Evolutionary conservation across 2,888 invertebrate genomes (phyloP).

Genomic region (Neoitamus cyanurus): DNA sequence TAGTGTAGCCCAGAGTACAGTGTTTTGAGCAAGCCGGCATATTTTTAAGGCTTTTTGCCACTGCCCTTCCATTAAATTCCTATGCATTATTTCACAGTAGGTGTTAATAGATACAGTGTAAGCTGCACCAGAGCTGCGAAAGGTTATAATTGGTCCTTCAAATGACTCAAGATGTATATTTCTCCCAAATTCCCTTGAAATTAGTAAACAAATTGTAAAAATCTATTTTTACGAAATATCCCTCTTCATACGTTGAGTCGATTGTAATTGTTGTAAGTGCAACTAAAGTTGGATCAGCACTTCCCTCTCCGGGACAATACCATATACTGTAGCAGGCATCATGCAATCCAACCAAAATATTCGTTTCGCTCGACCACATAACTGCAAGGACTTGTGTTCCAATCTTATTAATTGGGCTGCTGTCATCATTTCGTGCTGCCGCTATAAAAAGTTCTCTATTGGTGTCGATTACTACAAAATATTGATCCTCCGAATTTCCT

Average conservation of each 20-base stretch:
- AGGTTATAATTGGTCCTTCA: slow-evolving; percentile 83
- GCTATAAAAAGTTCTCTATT: slow-evolving; percentile 89
- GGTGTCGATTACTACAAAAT: slow-evolving; percentile 87
- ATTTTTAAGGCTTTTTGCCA: slow-evolving; percentile 89
- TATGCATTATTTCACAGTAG: slow-evolving; percentile 70
- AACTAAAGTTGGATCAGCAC: slow-evolving; percentile 77
- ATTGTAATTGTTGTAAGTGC: slow-evolving; percentile 70
- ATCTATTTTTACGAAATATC: background rate
- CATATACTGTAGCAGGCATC: slow-evolving; percentile 84
- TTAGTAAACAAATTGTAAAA: no score
- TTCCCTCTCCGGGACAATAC: slow-evolving; percentile 81
- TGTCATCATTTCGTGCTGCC: slow-evolving; percentile 63
- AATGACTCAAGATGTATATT: slow-evolving; percentile 85
- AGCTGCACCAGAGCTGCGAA: slow-evolving; percentile 89
- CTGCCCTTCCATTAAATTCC: slow-evolving; percentile 78
- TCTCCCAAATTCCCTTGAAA: slow-evolving; percentile 90
- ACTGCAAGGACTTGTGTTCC: slow-evolving; percentile 68
- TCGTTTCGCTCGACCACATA: slow-evolving; percentile 78
- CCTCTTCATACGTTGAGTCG: slow-evolving; percentile 65
- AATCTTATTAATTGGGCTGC: slow-evolving; percentile 58
- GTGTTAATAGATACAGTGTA: slow-evolving; percentile 67
- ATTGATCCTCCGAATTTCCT: slow-evolving; percentile 79
- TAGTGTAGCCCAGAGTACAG: slow-evolving; percentile 91
- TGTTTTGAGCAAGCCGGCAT: slow-evolving; percentile 69
- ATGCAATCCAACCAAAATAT: slow-evolving; percentile 82